Evolutionary conservation across 2,113 vertebrate genomes (phyloP), one percentile per base, ranked within the genome.

Genomic region (Anser brachyrhynchus): DNA sequence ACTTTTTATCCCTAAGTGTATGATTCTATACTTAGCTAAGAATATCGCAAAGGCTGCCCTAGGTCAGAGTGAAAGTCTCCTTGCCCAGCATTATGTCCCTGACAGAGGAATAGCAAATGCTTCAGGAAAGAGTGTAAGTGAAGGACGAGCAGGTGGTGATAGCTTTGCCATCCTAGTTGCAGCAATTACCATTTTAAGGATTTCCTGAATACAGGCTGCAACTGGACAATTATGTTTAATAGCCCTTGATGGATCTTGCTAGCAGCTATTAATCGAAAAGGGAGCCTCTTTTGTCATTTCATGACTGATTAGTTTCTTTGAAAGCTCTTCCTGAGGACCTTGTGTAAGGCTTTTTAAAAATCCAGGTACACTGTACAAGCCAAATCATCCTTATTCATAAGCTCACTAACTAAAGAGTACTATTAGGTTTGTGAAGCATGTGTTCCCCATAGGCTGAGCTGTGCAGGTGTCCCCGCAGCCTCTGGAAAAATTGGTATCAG

Each of bases 131-230:
- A 37, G n/a, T 8, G 10, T 7, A 79, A 70, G 71, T 77, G 69
- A 81, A 94, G 86, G 69, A 84, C 80, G 89, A 67, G 83, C 64
- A 95, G 89, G 65, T 93, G 92, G 37, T 67, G 84, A 84, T 26
- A 59, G 67, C 69, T 81, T 89, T 93, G 69, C 73, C 67, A 74
- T 90, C 37, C 64, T 0, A 5, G 46, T 66, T 84, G 55, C 55
- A 96, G 88, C 55, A 97, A 94, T 94, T 97, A 84, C 55, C 55
- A 71, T 84, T 92, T 72, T 71, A 93, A 90, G 69, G 59, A 84
- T 81, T 89, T 92, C 88, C 65, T 72, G 80, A 94, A 90, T 37
- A 90, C 86, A 87, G 76, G 41, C 19, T 77, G 69, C 76, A 90
- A 82, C 59, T 58, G 88, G 76, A 92, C 83, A 95, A 93, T 81